phyloP scores from a whole-genome alignment of 2,888 invertebrate species.

The Mantis religiosa region DNA sequence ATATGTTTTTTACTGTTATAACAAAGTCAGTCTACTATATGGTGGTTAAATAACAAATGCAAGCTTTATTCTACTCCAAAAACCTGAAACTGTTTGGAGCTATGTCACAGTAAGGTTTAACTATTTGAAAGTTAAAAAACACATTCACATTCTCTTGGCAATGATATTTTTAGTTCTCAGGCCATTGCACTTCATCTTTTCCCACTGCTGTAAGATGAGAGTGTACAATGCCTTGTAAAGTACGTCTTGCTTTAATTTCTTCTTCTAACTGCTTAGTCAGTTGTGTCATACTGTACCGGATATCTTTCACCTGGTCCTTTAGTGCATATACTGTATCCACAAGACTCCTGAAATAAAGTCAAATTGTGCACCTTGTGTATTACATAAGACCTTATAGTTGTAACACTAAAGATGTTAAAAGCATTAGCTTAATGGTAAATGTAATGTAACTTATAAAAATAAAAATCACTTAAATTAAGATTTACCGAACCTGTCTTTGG shows the following conservation, averaged over 20 bases:
- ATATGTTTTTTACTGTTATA: too few species aligned
- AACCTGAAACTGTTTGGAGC: not conserved
- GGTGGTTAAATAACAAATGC: not conserved
- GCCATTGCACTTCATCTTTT: conserved; percentile 26
- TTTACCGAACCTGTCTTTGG: too few species aligned
- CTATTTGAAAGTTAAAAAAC: not conserved
- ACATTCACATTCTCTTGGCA: not conserved
- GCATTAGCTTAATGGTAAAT: too few species aligned
- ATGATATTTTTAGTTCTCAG: conserved; percentile 2
- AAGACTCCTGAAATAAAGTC: conserved; percentile 54
- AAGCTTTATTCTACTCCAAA: not conserved
- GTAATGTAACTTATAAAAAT: too few species aligned
- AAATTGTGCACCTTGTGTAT: too few species aligned
- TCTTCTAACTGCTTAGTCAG: conserved; percentile 62
- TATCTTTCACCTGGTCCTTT: conserved; percentile 65
- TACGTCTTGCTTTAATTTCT: conserved; percentile 56
- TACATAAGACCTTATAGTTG: too few species aligned
- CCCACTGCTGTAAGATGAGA: conserved; percentile 25
- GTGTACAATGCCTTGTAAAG: conserved; percentile 44
- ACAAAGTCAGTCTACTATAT: not conserved
- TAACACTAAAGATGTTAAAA: too few species aligned
- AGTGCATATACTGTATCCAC: conserved; percentile 74
- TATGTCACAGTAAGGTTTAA: not conserved
- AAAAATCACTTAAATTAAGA: too few species aligned
- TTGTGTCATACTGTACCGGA: conserved; percentile 58